Conservation (phyloP, 2,797 vertebrate species). For the Lepilemur ruficaudatus region DNA sequence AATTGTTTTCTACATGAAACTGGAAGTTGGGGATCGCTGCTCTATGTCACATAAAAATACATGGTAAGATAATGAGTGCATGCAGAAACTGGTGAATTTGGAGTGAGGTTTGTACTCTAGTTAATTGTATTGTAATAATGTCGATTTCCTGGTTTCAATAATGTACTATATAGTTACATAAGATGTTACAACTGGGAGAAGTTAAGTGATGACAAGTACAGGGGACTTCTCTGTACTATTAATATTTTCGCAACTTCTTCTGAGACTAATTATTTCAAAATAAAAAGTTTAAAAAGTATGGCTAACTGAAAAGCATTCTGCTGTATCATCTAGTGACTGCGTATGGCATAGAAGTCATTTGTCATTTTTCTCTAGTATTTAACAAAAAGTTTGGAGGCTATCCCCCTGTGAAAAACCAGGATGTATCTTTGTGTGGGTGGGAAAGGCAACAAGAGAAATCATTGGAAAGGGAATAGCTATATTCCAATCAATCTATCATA, state of each 20-base stretch:
- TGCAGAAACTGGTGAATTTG: not conserved
- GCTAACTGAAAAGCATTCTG: not conserved
- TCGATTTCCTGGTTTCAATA: not conserved
- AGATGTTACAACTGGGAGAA: not conserved
- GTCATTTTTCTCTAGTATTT: not conserved
- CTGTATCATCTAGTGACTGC: not conserved
- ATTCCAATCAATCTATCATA: not conserved
- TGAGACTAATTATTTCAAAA: slow-evolving; percentile 37
- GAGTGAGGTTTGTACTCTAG: not conserved
- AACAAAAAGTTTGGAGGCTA: not conserved
- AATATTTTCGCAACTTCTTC: not conserved
- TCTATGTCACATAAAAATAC: not conserved
- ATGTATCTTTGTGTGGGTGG: not conserved
- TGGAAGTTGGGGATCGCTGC: too few species aligned
- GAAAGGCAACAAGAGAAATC: not conserved
- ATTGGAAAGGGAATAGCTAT: not conserved
- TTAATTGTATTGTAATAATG: not conserved
- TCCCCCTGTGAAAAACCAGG: not conserved
- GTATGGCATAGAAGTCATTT: not conserved
- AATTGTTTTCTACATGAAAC: too few species aligned
- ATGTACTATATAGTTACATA: not conserved
- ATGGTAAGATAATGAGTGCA: not conserved
- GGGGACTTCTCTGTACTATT: not conserved
- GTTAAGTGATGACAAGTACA: not conserved
- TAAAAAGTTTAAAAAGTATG: not conserved